These are phyloP conservation scores for Acanthopagrus latus DNA, from an alignment of 2,797 vertebrate species.

Conservation along the genomic window DNA sequence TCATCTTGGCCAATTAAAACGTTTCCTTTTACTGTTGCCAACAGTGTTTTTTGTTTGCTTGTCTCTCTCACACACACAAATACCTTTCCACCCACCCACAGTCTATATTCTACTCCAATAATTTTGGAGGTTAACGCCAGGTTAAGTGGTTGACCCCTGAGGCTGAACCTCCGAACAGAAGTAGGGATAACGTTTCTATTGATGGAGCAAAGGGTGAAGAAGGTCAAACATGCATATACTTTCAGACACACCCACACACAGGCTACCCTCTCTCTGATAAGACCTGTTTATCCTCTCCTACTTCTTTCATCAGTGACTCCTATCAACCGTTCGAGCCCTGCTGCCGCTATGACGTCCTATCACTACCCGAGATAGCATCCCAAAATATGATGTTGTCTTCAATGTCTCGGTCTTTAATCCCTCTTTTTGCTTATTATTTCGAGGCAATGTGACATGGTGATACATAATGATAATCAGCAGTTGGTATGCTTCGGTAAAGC, in stretches of 20 bases:
- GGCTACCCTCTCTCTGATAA: slow-evolving; percentile 52
- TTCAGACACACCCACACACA: slow-evolving; percentile 45
- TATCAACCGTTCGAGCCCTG: slow-evolving; percentile 57
- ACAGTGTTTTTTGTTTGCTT: slow-evolving; percentile 32
- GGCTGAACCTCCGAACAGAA: slow-evolving; percentile 53
- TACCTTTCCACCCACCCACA: slow-evolving; percentile 3
- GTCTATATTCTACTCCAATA: slow-evolving; percentile 66
- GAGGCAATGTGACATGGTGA: slow-evolving; percentile 56
- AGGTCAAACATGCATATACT: slow-evolving; percentile 54
- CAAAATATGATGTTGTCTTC: slow-evolving; percentile 54
- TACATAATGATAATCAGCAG: slow-evolving; percentile 59
- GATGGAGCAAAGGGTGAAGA: slow-evolving; percentile 61
- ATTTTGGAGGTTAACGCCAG: slow-evolving; percentile 74
- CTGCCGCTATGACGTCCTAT: slow-evolving; percentile 61
- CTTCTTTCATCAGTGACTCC: slow-evolving; percentile 68
- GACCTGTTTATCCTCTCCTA: slow-evolving; percentile 48
- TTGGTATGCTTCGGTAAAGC: slow-evolving; percentile 56
- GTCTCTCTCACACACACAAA: slow-evolving; percentile 23
- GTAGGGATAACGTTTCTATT: slow-evolving; percentile 70
- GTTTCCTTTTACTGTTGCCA: slow-evolving; percentile 51
- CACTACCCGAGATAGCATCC: slow-evolving; percentile 59
- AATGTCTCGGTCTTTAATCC: slow-evolving; percentile 52
- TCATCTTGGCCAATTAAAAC: slow-evolving; percentile 61
- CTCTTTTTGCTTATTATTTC: slow-evolving; percentile 62
- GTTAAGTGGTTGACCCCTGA: slow-evolving; percentile 75